Evolutionary conservation across 1,140 invertebrate genomes (phyloP), one percentile per base, ranked within the genome.

Genomic region (Drosophila carrolli): DNA sequence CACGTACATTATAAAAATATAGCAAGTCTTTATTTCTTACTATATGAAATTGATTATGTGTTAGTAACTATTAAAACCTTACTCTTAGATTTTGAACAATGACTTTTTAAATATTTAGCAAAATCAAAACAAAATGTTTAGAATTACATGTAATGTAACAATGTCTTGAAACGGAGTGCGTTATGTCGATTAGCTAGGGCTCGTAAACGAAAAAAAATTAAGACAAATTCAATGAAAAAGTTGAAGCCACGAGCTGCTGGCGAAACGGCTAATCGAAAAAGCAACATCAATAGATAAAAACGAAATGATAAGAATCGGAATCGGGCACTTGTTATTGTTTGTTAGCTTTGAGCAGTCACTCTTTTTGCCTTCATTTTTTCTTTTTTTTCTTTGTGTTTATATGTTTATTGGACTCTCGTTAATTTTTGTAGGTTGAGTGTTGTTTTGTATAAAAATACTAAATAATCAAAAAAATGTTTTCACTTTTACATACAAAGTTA

Each of bases 241-340:
- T 41, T 32, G 8, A 47, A n/a, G 46, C 37, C 51, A 48, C 32
- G 54, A 57, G 59, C 53, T 38, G 35, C 9, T 16, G 51, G 23
- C 41, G 32, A 65, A 50, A n/a, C 48, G 51, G n/a, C 35, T 75
- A 67, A 77, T 75, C 71, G 56, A 43, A 70, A 66, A 76, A 23
- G 44, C 50, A 67, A 75, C 53, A 54, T 48, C 50, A 29, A 50
- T 44, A 76, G 78, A 86, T 86, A 85, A 81, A 85, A 57, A 27
- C 13, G 29, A 48, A 57, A 57, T 88, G 81, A 84, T 86, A 84
- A 84, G 68, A 75, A 55, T 55, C 54, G 47, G 13, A 44, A 46
- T 16, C 47, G 29, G 53, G 47, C 62, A 66, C 44, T 43, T 40
- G 41, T 40, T 53, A 46, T 38, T 48, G 37, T 51, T 51, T 41